Base-by-base conservation (phyloP, 2,113 vertebrate genomes). In the Limanda limanda region DNA sequence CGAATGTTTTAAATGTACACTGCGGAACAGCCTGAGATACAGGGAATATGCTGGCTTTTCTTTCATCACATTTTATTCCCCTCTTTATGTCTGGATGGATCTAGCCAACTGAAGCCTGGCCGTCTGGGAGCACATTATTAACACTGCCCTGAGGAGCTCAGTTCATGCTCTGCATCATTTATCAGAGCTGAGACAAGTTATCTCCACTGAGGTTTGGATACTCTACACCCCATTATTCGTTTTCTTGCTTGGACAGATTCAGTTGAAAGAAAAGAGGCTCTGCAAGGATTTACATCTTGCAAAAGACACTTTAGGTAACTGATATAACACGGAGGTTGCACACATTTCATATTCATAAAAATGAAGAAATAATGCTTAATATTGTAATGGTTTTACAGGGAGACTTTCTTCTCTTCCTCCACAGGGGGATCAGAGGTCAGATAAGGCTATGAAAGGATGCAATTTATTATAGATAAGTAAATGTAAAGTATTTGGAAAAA, bases 11-110 rank as follows among this genome's bases (percentile, higher is more conserved):
- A 18, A 61, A 62, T 68, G 56, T 60, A 61, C 31, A 45, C 20
- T n/a, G 1, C 8, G 20, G 9, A 21, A 15, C 45, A 17, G 15
- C 40, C 37, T n/a, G 35, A 63, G 51, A 40, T 31, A 48, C 37
- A 57, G 51, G 23, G 51, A 72, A 9, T 54, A 48, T 3, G 11
- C 5, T 27, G 35, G 27, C 25, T 52, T 12, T 20, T 66, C 37
- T 24, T 48, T 71, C 21, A 37, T 72, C 62, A 45, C 35, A 62
- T 69, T 70, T 62, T 54, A 47, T 72, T 74, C 60, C 48, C 48
- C 62, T 45, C 57, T 59, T 12, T 4, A 13, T 15, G 23, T 37
- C 45, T n/a, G 51, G 20, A 10, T n/a, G 20, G 51, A 54, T 54
- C 51, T 2, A 54, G 51, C 7, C 51, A 21, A n/a, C 18, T 54